phyloP scores from a whole-genome alignment of 2,797 vertebrate genomes.

The Hybognathus amarus region DNA sequence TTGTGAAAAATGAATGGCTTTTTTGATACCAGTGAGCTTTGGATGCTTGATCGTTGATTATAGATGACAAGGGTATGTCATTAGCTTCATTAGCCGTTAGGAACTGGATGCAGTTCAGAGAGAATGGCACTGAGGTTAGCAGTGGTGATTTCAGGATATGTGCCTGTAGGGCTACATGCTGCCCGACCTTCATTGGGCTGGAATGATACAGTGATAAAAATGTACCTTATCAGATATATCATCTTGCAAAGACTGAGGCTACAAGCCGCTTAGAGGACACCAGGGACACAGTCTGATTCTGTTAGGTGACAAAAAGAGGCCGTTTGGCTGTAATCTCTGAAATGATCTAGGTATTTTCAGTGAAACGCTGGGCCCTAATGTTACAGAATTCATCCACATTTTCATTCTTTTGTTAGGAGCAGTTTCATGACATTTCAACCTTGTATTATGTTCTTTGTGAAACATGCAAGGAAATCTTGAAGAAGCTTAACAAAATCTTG shows the following conservation, averaged over 20 bases:
- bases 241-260: slow-evolving; percentile 36
- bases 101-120: slow-evolving; percentile 45
- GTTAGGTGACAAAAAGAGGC: slow-evolving; percentile 25
- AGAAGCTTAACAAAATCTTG: neutral
- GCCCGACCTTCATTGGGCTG: slow-evolving; percentile 40
- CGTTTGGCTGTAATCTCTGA: slow-evolving; percentile 36
- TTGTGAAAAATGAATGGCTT: slow-evolving; percentile 45
- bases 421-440: neutral
- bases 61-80: slow-evolving; percentile 60
- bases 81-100: slow-evolving; percentile 57
- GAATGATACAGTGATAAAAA: slow-evolving; percentile 42
- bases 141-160: slow-evolving; percentile 42
- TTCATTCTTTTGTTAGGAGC: neutral
- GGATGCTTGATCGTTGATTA: slow-evolving; percentile 54
- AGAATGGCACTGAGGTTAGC: slow-evolving; percentile 35
- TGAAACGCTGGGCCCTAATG: slow-evolving; percentile 9
- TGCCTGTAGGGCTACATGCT: slow-evolving; percentile 37
- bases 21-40: slow-evolving; percentile 28
- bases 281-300: slow-evolving; percentile 34
- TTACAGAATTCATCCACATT: neutral
- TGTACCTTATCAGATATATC: slow-evolving; percentile 24
- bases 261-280: slow-evolving; percentile 32
- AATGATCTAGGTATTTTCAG: slow-evolving; percentile 21
- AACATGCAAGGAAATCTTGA: neutral
- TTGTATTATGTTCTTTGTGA: neutral